These are phyloP conservation scores for Denticeps clupeoides DNA, from an alignment of 2,797 vertebrate species.

Conservation along the genomic window DNA sequence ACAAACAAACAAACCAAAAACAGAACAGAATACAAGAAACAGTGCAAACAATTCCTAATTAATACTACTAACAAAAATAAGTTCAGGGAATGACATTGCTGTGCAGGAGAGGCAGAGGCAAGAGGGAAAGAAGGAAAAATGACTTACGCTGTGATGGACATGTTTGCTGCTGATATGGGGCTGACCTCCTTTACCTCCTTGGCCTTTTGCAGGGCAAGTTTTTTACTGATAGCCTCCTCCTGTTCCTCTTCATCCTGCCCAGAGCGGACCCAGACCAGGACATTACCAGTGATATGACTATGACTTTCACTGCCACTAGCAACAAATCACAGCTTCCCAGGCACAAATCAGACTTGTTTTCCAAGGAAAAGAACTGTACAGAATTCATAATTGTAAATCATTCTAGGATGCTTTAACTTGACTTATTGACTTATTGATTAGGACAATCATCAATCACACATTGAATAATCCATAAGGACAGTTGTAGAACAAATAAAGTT, in stretches of 20 bases:
- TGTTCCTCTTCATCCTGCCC: conserved; percentile 89
- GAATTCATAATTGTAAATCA: conserved; percentile 22
- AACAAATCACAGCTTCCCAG: conserved; percentile 20
- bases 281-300: conserved; percentile 5
- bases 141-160: conserved; percentile 92
- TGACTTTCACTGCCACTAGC: neutral
- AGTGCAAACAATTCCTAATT: no score
- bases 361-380: conserved; percentile 1
- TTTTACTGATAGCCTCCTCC: conserved; percentile 91
- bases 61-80: no score
- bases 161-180: conserved; percentile 85
- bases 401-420: neutral
- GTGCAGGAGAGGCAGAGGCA: neutral
- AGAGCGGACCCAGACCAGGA: neutral
- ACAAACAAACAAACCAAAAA: no score
- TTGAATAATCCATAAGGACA: conserved; percentile 19
- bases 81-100: no score
- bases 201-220: conserved; percentile 86
- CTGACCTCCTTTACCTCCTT: conserved; percentile 96
- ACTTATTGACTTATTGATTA: conserved; percentile 29
- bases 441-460: conserved; percentile 21
- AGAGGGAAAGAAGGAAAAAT: neutral
- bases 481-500: conserved; percentile 22
- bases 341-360: neutral
- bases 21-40: no score